Evolutionary conservation across 2,888 invertebrate species (phyloP), one percentile per base, ranked within the genome.

Genomic region (Byasa hedistus): DNA sequence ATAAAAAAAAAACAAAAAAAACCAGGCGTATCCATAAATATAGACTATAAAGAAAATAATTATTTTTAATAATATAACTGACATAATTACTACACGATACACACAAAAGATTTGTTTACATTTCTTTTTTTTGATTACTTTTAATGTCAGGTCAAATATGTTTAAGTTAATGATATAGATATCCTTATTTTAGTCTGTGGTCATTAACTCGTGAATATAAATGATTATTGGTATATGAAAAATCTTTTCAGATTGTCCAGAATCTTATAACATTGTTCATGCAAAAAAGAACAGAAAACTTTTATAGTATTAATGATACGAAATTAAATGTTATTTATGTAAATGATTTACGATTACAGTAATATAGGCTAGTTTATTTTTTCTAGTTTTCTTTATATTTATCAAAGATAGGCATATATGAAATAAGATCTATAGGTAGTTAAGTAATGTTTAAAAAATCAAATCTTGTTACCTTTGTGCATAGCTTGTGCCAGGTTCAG

Each of bases 401-500:
- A 15, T 39, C 39, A 39, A 3, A n/a, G n/a, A n/a, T n/a, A n/a
- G n/a, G n/a, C n/a, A n/a, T n/a, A n/a, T n/a, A n/a, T 39, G 39
- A 39, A 39, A 3, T 15, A 39, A 15, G 39, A 39, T 15, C 15
- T 12, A 39, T 15, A 39, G 15, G 3, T 15, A 15, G 39, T 12
- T 12, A 36, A 36, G 17, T 24, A 23, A 24, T n/a, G n/a, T 23
- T 56, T 21, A 32, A 51, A 57, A 27, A 24, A 27, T 27, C 0
- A 32, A 55, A 19, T 24, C 22, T 27, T 24, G 24, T 21, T 48
- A 91, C 92, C 92, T 87, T 76, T 91, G 91, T 68, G 79, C 89
- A 72, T 89, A 92, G 76, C 92, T 91, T 61, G 93, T 93, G 51
- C 92, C 93, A 19, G 94, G 93, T 81, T 95, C 95, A 0, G 95